A percentile compares a stretch with the other conserved stretches of the same genome.
These are phyloP conservation scores for Trematomus loennbergii DNA, from an alignment of 2,113 vertebrate species.

Conservation along the genomic window DNA sequence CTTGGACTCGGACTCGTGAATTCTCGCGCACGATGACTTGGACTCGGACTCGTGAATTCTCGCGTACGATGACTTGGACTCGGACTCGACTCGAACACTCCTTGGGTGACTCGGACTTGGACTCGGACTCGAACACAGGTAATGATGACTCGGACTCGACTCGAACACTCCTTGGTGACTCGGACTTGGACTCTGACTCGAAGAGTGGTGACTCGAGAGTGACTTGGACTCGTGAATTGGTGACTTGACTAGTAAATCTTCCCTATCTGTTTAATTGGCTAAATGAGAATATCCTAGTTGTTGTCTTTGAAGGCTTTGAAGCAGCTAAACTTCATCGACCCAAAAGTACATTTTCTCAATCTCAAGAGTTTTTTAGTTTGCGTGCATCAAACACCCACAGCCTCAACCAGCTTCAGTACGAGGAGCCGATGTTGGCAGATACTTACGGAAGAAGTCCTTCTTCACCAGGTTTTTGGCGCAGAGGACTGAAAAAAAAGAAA, in stretches of 20 bases:
- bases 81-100: too few relatives aligned
- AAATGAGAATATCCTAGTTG: neutral
- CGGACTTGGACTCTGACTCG: too few relatives aligned
- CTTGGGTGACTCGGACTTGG: too few relatives aligned
- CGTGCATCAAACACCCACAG: neutral
- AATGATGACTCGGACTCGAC: too few relatives aligned
- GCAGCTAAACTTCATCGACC: conserved; percentile 6
- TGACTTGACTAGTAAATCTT: conserved; percentile 1
- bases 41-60: too few relatives aligned
- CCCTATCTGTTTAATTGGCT: conserved; percentile 9
- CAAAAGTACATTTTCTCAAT: conserved; percentile 13
- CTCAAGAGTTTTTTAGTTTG: neutral
- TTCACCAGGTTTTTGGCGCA: conserved; percentile 99
- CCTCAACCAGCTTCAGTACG: conserved; percentile 2
- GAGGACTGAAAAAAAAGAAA: conserved; percentile 88
- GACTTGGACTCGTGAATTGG: too few relatives aligned
- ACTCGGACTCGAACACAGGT: too few relatives aligned
- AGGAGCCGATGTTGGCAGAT: conserved; percentile 56
- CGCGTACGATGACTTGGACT: too few relatives aligned
- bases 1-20: too few relatives aligned
- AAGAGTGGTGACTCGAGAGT: too few relatives aligned
- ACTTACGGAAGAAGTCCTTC: conserved; percentile 99
- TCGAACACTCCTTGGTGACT: too few relatives aligned
- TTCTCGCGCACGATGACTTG: too few relatives aligned
- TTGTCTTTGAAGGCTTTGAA: neutral